Conservation (phyloP, 2,888 invertebrate genomes). For the Conops quadrifasciatus region DNA sequence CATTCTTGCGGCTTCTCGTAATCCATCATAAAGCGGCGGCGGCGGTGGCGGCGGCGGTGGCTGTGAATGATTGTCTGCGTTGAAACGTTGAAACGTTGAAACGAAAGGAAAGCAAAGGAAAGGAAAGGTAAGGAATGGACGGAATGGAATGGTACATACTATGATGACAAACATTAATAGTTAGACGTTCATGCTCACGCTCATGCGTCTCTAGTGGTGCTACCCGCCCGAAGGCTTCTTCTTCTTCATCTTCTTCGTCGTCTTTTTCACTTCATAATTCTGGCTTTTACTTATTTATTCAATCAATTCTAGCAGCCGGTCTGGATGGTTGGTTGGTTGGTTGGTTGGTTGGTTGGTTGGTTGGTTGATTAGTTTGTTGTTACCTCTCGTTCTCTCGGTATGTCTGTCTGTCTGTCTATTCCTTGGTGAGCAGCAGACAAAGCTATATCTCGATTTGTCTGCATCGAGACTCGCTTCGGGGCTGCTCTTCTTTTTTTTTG, state of each 20-base stretch:
- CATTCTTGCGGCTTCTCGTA: conserved; percentile 29
- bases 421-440: neutral
- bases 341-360: neutral
- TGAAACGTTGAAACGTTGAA: neutral
- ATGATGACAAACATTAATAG: conserved; percentile 1
- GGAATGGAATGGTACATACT: neutral
- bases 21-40: conserved; percentile 27
- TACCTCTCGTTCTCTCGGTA: neutral
- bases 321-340: neutral
- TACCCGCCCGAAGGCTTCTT: conserved; percentile 7
- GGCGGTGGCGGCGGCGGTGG: neutral
- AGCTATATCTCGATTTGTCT: neutral
- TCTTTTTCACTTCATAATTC: conserved; percentile 16
- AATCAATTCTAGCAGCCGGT: conserved; percentile 21
- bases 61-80: neutral
- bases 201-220: conserved; percentile 10
- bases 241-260: no score
- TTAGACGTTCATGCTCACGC: neutral
- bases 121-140: neutral
- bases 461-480: neutral
- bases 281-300: conserved; percentile 24
- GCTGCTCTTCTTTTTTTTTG: neutral
- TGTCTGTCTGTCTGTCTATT: neutral
- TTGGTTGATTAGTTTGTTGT: neutral
- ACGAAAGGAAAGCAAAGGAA: conserved; percentile 3